Percentiles rank a stretch among this genome's conserved stretches.
These are phyloP conservation scores for Eufriesea mexicana DNA, from an alignment of 1,140 invertebrate species.

Conservation along the genomic window DNA sequence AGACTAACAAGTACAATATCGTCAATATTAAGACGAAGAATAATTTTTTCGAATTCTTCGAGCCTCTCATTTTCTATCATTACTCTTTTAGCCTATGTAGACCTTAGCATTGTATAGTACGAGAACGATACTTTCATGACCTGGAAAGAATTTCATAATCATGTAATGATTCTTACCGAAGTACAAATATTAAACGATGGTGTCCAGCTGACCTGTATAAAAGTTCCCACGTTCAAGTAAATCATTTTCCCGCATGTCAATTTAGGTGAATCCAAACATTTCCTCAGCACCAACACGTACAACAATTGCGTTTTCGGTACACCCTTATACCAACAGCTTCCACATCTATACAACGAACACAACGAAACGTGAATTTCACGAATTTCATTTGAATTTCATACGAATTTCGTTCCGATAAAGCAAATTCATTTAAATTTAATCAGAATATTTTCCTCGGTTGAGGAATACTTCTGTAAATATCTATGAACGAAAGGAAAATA, in stretches of 20 bases:
- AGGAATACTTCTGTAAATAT: no score
- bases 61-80: not conserved
- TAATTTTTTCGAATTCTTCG: not conserved
- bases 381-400: no score
- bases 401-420: no score
- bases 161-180: not conserved
- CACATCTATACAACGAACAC: not conserved
- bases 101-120: not conserved
- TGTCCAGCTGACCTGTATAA: not conserved
- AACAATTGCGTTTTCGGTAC: not conserved
- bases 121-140: constrained; percentile 10
- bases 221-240: not conserved
- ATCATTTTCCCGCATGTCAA: not conserved
- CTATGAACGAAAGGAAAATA: not conserved
- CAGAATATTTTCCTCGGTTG: no score
- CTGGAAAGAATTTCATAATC: not conserved
- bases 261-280: not conserved
- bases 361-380: not conserved
- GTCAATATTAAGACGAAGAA: not conserved
- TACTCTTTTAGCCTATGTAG: not conserved
- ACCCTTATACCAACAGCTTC: not conserved
- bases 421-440: no score
- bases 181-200: not conserved
- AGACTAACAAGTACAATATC: not conserved
- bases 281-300: not conserved